Percentiles rank a stretch among this genome's conserved stretches.
phyloP scores from a whole-genome alignment of 2,888 invertebrate genomes.

The Aporophyla nigra region DNA sequence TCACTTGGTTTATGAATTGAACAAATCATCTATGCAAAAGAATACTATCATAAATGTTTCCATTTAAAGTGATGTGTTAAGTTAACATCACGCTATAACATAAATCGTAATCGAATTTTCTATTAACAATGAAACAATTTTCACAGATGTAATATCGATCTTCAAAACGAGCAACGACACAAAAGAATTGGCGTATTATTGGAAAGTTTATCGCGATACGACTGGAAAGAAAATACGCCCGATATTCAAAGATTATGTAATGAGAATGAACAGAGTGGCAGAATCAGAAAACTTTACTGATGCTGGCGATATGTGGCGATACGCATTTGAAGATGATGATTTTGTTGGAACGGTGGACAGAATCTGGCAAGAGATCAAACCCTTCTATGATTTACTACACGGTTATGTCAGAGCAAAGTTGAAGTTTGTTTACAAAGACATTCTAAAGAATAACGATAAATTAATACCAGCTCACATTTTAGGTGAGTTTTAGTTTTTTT shows the following conservation, averaged over 20 bases:
- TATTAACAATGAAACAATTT: conserved; percentile 49
- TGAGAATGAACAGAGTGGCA: conserved; percentile 92
- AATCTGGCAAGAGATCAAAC: conserved; percentile 91
- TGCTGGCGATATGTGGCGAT: conserved; percentile 88
- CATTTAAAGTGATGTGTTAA: conserved; percentile 4
- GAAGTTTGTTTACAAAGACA: conserved; percentile 86
- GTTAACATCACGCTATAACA: conserved; percentile 1
- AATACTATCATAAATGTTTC: not conserved
- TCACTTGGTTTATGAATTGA: not conserved
- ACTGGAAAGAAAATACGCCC: conserved; percentile 92
- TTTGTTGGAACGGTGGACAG: conserved; percentile 84
- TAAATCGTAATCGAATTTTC: conserved; percentile 36
- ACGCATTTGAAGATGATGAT: conserved; percentile 84
- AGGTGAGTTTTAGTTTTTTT: conserved; percentile 83
- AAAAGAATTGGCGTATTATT: conserved; percentile 91
- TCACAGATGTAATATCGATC: conserved; percentile 83
- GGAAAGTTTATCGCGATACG: conserved; percentile 92
- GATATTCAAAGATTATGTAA: conserved; percentile 91
- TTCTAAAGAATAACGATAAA: conserved; percentile 84
- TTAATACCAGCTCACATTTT: conserved; percentile 93
- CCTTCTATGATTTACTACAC: conserved; percentile 92
- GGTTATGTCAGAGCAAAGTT: conserved; percentile 92
- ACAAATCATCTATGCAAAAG: not conserved
- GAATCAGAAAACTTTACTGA: conserved; percentile 88
- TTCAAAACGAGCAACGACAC: conserved; percentile 90